Conservation (phyloP, 2,888 invertebrate species). For the Trachelus troglodyta region DNA sequence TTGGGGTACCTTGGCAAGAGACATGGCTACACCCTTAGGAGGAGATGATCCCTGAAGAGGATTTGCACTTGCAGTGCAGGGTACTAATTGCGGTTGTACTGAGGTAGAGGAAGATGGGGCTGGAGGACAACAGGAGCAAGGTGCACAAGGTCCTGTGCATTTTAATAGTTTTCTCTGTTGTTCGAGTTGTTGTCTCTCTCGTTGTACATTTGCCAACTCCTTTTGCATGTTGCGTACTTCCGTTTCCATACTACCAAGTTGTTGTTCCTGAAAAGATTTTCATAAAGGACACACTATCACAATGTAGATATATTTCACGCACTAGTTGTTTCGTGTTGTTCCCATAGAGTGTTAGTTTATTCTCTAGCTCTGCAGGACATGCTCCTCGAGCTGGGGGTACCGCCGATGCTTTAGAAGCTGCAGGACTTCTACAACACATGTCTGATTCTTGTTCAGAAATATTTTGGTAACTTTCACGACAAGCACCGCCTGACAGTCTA, state of each 20-base stretch:
- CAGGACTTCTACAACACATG: slow-evolving; percentile 48
- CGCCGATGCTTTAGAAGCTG: slow-evolving; percentile 29
- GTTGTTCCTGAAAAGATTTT: slow-evolving; percentile 68
- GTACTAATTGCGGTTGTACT: slow-evolving; percentile 22
- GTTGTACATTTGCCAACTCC: slow-evolving; percentile 68
- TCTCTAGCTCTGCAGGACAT: slow-evolving; percentile 67
- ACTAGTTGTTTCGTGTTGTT: slow-evolving; percentile 66
- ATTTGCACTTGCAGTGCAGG: slow-evolving; percentile 16
- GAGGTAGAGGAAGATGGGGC: slow-evolving; percentile 29
- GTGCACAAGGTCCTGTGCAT: slow-evolving; percentile 56
- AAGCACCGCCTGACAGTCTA: slow-evolving; percentile 45
- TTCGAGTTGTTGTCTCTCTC: slow-evolving; percentile 68
- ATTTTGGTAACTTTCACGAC: slow-evolving; percentile 33
- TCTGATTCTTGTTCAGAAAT: slow-evolving; percentile 28
- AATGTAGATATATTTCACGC: slow-evolving; percentile 19
- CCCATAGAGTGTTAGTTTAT: slow-evolving; percentile 63
- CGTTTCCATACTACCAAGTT: slow-evolving; percentile 71
- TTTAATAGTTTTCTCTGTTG: slow-evolving; percentile 63
- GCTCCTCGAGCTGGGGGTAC: slow-evolving; percentile 39
- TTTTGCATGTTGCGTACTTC: slow-evolving; percentile 72
- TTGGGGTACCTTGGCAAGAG: slow-evolving; percentile 41
- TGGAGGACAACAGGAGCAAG: slow-evolving; percentile 53
- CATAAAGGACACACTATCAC: neutral
- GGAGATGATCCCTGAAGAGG: slow-evolving; percentile 11
- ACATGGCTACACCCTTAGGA: slow-evolving; percentile 14